These are phyloP conservation scores for Saguinus imperator DNA, from an alignment of 2,113 vertebrate species.

Conservation along the genomic window DNA sequence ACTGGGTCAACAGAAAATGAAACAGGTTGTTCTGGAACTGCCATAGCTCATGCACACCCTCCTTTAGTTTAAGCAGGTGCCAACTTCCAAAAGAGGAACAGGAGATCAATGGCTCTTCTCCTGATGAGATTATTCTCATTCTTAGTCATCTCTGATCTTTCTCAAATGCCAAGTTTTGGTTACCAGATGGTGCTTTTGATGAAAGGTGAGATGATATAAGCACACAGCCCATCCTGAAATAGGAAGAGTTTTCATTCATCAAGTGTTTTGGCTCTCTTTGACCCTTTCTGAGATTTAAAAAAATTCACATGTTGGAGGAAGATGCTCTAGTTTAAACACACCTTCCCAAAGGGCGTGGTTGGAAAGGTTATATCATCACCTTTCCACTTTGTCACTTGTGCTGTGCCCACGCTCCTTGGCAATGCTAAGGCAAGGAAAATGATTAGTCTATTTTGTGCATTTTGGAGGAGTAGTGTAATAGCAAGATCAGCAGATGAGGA, in stretches of 20 bases:
- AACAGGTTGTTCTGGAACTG: not conserved
- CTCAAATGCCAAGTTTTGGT: not conserved
- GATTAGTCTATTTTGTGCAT: not conserved
- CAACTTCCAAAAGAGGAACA: not conserved
- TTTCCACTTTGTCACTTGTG: accelerated
- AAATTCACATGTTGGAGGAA: not conserved
- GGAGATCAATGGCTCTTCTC: too few species aligned
- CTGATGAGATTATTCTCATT: not conserved
- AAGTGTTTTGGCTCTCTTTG: not conserved
- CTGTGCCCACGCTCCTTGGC: accelerated
- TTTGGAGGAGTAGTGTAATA: accelerated
- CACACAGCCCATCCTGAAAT: not conserved
- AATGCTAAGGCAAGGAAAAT: accelerated
- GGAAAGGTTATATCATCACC: accelerated
- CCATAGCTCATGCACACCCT: accelerated
- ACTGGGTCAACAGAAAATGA: not conserved
- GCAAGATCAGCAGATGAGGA: not conserved
- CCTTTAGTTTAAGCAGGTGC: too few species aligned
- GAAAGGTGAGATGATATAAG: not conserved
- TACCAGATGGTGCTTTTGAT: not conserved
- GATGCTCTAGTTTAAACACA: not conserved
- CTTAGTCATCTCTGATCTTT: not conserved
- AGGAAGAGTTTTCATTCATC: too few species aligned
- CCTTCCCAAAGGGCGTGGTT: accelerated
- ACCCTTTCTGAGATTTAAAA: not conserved